Evolutionary conservation across 2,113 vertebrate genomes (phyloP), one percentile per base, ranked within the genome.

Genomic region (Loxodonta africana): DNA sequence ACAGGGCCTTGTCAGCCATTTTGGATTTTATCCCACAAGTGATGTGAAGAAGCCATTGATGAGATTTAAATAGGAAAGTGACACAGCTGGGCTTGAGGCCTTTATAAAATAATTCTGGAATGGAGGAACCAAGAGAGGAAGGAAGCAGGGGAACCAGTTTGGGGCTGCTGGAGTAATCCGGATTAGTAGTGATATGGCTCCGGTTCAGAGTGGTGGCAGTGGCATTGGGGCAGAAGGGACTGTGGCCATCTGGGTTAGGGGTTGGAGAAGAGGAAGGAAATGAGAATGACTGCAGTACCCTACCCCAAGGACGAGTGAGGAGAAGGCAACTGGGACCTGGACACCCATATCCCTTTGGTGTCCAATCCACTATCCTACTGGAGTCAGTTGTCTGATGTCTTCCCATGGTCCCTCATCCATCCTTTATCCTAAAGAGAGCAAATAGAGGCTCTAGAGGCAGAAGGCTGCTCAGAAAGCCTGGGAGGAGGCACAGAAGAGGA

Each of bases 1-100:
- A 51, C 28, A n/a, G 48, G 78, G 30, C 17, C 78, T 81, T 30
- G 44, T 25, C 76, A 78, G 76, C 14, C 41, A 28, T 48, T 71
- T 48, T 77, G 41, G 10, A 51, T 33, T 10, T 14, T 46, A 30
- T 48, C 37, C 83, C 26, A 44, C 11, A 77, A 62, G 17, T 80
- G 77, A 46, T 15, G 7, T n/a, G 33, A 93, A 80, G 87, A 48
- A 93, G 12, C 23, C 78, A 33, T 6, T 51, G 57, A 37, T 8
- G 90, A 93, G 60, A 60, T 65, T 94, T 80, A 63, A 88, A 78
- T 53, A 65, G 76, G 76, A 90, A 12, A 53, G 41, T 15, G n/a
- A 21, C 10, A 37, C 21, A 3, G 5, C 83, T 93, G 81, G 21
- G 5, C 25, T 90, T 46, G 11, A 53, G 48, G n/a, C 41, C 85